Evolutionary conservation across 1,140 invertebrate species (phyloP), one percentile per base, ranked within the genome.

Genomic region (Psix sp.): DNA sequence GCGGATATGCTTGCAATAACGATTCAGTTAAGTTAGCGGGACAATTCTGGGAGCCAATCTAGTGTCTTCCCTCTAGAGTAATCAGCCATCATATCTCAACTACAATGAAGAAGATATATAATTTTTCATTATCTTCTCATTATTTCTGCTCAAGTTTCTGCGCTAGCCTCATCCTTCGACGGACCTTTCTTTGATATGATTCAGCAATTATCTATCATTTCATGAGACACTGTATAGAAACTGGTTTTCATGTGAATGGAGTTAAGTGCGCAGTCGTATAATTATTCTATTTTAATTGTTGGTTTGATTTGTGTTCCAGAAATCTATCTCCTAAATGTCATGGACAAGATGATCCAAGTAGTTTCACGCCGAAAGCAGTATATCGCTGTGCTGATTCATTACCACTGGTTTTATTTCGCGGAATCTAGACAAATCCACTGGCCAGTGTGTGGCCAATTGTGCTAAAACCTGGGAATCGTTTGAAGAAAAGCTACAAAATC

Each of bases 41-140:
- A 80, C 71, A 74, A 76, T 74, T 70, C 68, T 75, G 74, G 67
- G 74, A 80, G 76, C 57, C 59, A 68, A 62, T 57, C 42, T 43
- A 40, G 60, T 36, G 35, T 60, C 60, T 63, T 75, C 60, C 46
- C 54, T 60, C 7, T 29, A 9, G 18, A 57, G 52, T 75, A 75
- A 75, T 75, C 72, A 75, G 42, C 65, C 59, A 60, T 65, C 51
- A 65, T 59, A 74, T 77, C 65, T 65, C 54, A 59, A 31, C 40
- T 31, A 59, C 42, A 70, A 56, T 57, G 35, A 24, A 20, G 51
- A 20, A 72, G 42, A 54, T 54, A 57, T 38, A 29, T 68, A 54
- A 73, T 76, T 73, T 68, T 73, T 76, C 57, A 52, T 63, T 56
- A 49, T 68, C 65, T 59, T 60, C 57, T 63, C 51, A 46, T 63